A percentile compares a stretch with the other conserved stretches of the same genome.
phyloP scores from a whole-genome alignment of 2,797 vertebrate species.

The Sebastes minor region DNA sequence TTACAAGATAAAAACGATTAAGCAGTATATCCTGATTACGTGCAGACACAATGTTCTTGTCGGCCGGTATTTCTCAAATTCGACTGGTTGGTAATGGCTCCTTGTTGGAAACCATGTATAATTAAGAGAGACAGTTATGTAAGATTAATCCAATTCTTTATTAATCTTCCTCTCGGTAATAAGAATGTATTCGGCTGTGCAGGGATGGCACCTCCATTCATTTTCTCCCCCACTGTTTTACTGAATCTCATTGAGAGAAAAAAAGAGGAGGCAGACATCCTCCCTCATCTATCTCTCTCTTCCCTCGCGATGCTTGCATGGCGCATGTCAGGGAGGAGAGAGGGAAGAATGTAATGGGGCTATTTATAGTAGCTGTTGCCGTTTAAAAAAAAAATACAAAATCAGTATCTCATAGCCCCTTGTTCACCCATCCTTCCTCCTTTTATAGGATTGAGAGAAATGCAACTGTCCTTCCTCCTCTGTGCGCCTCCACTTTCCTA shows the following conservation, averaged over 20 bases:
- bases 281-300: conserved; percentile 28
- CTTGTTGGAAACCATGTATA: conserved; percentile 1
- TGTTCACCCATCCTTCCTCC: not conserved
- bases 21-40: not conserved
- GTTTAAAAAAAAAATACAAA: conserved; percentile 42
- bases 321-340: conserved; percentile 69
- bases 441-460: conserved; percentile 15
- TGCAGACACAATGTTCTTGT: not conserved
- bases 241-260: conserved; percentile 42
- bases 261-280: conserved; percentile 26
- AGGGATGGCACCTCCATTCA: conserved; percentile 24
- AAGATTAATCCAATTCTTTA: conserved; percentile 18
- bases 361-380: conserved; percentile 82
- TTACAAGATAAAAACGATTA: not conserved
- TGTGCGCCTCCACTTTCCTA: not conserved
- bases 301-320: conserved; percentile 15
- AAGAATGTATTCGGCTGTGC: not conserved
- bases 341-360: conserved; percentile 66
- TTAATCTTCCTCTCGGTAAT: conserved; percentile 7
- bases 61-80: not conserved
- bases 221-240: conserved; percentile 2
- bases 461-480: conserved; percentile 23
- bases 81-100: not conserved
- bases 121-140: conserved; percentile 17
- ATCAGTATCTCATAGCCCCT: conserved; percentile 35